Evolutionary conservation across 2,888 invertebrate genomes (phyloP), one percentile per base, ranked within the genome.

Genomic region (Drosophila monieri): DNA sequence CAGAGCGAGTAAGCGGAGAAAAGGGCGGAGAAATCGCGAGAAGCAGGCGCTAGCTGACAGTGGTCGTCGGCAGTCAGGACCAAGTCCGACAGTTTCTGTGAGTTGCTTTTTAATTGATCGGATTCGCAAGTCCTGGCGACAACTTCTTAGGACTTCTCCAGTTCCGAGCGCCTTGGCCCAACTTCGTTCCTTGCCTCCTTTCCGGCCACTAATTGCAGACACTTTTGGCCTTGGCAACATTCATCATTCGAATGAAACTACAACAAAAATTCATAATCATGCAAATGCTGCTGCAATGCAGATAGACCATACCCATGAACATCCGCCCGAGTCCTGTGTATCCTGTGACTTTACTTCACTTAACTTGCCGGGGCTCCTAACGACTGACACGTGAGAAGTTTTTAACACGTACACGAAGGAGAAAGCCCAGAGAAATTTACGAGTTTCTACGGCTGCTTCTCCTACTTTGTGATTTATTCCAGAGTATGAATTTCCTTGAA

Each of bases 271-370:
- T 66, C 74, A 74, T 76, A 79, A 83, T 80, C 78, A 79, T 86
- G 88, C 76, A 84, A 81, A 84, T 85, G 74, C 53, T 30, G 43
- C 81, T 84, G 88, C 88, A 88, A 66, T 87, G 87, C 87, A 78
- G 88, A 77, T 80, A 84, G 35, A 44, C 21, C 32, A 49, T 35
- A 49, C 49, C 10, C 9, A 9, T 41, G 66, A 46, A 54, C 55
- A 66, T 67, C 55, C 66, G 37, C 23, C 49, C 35, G 49, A 37
- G 54, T 51, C 49, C 54, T 21, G 35, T 15, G 21, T 35, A 35
- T 41, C 39, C 64, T 48, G 66, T 10, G 66, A 51, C 69, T 54
- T 53, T 46, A 64, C 52, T 67, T 48, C 47, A 51, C 56, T 67
- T 48, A 46, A 53, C 56, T 59, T 41, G 15, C 39, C 44, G 39